These are phyloP conservation scores for Drosophila varians DNA, from an alignment of 1,140 invertebrate species.

Conservation along the genomic window DNA sequence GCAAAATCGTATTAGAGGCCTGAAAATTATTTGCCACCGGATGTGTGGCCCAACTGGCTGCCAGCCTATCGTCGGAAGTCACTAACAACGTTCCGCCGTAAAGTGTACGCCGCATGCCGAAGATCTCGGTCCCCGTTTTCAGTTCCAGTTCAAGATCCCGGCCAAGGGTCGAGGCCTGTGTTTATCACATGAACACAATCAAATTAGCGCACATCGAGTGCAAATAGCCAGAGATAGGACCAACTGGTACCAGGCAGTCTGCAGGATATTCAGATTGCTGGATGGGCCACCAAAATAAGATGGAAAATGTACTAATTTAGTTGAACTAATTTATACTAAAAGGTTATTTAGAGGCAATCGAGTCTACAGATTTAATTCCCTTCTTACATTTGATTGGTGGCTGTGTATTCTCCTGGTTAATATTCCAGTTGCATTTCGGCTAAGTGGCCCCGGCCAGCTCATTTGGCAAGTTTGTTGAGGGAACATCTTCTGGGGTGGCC, in stretches of 20 bases:
- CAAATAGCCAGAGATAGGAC: slow-evolving; percentile 73
- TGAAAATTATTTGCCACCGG: slow-evolving; percentile 77
- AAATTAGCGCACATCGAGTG: slow-evolving; percentile 81
- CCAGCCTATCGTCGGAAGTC: slow-evolving; percentile 40
- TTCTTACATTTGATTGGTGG: not conserved
- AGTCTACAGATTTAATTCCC: not conserved
- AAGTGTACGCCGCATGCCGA: not conserved
- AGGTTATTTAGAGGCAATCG: not conserved
- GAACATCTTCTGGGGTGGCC: slow-evolving; percentile 24
- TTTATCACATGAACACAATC: slow-evolving; percentile 81
- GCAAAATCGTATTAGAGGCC: slow-evolving; percentile 68
- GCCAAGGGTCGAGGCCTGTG: slow-evolving; percentile 42
- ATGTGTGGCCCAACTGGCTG: slow-evolving; percentile 62
- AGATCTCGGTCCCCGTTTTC: not conserved
- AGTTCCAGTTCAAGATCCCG: slow-evolving; percentile 16
- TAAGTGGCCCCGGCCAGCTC: slow-evolving; percentile 7
- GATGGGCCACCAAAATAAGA: not conserved
- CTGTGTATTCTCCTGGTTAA: not conserved
- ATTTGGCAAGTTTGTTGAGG: slow-evolving; percentile 41
- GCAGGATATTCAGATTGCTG: not conserved
- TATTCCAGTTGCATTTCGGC: not conserved
- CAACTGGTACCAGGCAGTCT: slow-evolving; percentile 42
- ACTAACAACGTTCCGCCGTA: slow-evolving; percentile 1
- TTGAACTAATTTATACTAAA: not conserved
- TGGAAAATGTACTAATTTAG: not conserved